Conservation (phyloP, 1,140 invertebrate species). For the Idris sp. region DNA sequence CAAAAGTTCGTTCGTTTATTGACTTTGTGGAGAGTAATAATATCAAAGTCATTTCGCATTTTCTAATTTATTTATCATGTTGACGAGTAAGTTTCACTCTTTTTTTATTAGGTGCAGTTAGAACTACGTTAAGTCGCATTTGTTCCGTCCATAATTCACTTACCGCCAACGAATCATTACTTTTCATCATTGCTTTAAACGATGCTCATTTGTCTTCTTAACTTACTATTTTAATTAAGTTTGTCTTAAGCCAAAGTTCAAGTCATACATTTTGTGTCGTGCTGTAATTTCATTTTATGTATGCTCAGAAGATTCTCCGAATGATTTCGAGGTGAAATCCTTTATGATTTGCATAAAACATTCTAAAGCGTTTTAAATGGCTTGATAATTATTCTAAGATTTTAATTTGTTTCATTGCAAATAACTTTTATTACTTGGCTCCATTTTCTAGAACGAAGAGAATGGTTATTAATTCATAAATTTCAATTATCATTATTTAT, state of each 20-base stretch:
- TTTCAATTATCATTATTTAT: too few species aligned
- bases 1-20: too few species aligned
- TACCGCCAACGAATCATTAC: slow-evolving; percentile 41
- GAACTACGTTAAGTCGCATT: slow-evolving; percentile 40
- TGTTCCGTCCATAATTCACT: slow-evolving; percentile 49
- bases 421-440: too few species aligned
- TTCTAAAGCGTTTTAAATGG: too few species aligned
- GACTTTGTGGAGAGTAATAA: too few species aligned
- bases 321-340: not conserved
- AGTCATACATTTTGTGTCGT: slow-evolving; percentile 30
- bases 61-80: slow-evolving; percentile 39
- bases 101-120: slow-evolving; percentile 1
- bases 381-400: too few species aligned
- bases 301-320: slow-evolving; percentile 10
- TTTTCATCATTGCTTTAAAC: slow-evolving; percentile 42
- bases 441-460: too few species aligned
- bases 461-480: too few species aligned
- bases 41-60: too few species aligned
- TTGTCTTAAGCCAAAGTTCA: too few species aligned
- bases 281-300: slow-evolving; percentile 15
- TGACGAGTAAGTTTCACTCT: slow-evolving; percentile 6
- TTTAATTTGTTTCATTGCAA: too few species aligned
- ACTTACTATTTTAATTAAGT: slow-evolving; percentile 39
- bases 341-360: too few species aligned
- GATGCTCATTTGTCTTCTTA: slow-evolving; percentile 35